Evolutionary conservation across 1,140 invertebrate species (phyloP).

Genomic region (Drosophila dunni): DNA sequence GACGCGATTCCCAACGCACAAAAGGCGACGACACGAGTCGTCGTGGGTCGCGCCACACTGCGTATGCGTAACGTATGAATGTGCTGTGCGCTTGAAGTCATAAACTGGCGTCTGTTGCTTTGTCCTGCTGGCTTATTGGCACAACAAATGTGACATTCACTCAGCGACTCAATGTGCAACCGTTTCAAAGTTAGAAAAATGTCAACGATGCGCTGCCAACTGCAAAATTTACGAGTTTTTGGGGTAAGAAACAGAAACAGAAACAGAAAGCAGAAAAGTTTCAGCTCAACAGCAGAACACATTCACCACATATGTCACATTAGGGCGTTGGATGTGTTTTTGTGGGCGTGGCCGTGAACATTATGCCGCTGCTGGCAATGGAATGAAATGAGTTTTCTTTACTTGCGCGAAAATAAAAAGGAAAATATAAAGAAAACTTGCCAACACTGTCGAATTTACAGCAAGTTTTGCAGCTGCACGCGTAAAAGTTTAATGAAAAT

Average conservation of each 20-base stretch:
- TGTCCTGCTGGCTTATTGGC: slow-evolving; percentile 51
- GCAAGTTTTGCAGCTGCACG: slow-evolving; percentile 41
- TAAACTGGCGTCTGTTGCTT: slow-evolving; percentile 13
- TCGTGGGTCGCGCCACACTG: slow-evolving; percentile 40
- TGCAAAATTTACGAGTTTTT: slow-evolving; percentile 65
- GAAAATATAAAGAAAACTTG: slow-evolving; percentile 19
- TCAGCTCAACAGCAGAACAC: slow-evolving; percentile 4
- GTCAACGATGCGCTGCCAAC: slow-evolving; percentile 54
- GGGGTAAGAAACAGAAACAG: background rate
- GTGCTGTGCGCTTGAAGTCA: slow-evolving; percentile 6
- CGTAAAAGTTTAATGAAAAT: slow-evolving; percentile 45
- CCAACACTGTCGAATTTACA: slow-evolving; percentile 37
- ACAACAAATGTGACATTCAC: slow-evolving; percentile 5
- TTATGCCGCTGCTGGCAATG: slow-evolving; percentile 35
- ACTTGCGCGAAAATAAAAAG: background rate
- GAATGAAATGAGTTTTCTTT: slow-evolving; percentile 68
- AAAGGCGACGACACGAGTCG: slow-evolving; percentile 44
- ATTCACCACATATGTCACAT: slow-evolving; percentile 46
- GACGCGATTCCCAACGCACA: slow-evolving; percentile 26
- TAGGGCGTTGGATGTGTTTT: slow-evolving; percentile 19
- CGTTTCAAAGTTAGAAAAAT: slow-evolving; percentile 33
- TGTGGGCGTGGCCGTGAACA: slow-evolving; percentile 50
- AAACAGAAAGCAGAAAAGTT: slow-evolving; percentile 48
- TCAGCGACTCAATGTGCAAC: slow-evolving; percentile 30
- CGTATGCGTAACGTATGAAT: slow-evolving; percentile 52